Evolutionary conservation across 2,113 vertebrate species (phyloP).

Genomic region (Psammodynastes pulverulentus): DNA sequence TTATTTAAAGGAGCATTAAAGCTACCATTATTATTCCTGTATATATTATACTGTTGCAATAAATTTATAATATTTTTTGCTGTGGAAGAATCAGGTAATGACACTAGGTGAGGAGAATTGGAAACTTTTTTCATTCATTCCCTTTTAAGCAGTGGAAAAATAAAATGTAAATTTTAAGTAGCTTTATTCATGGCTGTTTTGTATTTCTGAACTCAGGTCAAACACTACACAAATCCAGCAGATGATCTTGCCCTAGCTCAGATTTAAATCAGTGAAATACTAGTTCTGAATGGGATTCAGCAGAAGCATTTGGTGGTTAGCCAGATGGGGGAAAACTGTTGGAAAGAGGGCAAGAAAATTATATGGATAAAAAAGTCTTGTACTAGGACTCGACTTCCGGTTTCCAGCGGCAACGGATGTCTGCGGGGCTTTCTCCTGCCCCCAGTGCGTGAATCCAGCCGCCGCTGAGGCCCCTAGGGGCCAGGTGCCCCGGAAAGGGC

Average conservation of each 20-base stretch:
- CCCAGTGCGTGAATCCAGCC: no score
- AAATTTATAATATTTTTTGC: background rate
- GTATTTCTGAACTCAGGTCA: background rate
- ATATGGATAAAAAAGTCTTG: background rate
- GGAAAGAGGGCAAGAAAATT: background rate
- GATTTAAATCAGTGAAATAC: background rate
- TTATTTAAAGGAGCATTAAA: background rate
- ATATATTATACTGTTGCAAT: background rate
- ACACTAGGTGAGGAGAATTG: background rate
- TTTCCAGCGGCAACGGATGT: no score
- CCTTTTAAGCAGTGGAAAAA: background rate
- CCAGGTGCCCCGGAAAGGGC: no score
- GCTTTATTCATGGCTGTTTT: background rate
- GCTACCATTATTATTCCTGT: background rate
- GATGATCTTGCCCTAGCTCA: background rate
- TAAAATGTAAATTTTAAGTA: background rate
- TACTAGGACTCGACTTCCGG: no score
- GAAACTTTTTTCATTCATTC: background rate
- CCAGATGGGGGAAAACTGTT: background rate
- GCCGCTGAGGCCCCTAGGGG: no score
- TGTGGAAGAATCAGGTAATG: background rate
- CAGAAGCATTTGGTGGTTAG: background rate
- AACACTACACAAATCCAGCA: background rate
- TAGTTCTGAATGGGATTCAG: background rate
- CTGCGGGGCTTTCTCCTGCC: no score